Evolutionary conservation across 2,888 invertebrate species (phyloP), one percentile per base, ranked within the genome.

Genomic region (Andricus curvator): DNA sequence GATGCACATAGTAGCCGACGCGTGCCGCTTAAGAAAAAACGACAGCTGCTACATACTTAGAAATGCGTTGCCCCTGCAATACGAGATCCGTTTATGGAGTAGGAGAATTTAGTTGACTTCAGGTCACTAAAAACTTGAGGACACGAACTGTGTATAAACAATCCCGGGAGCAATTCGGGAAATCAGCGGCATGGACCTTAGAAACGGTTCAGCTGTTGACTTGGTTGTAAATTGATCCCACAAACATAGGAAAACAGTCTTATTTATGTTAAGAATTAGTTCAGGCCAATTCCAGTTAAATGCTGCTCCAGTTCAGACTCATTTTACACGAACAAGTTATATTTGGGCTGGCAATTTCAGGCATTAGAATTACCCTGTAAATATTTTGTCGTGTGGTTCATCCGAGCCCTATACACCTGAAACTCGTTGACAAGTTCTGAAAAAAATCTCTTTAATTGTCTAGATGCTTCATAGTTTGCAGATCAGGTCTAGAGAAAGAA

Each of bases 11-110:
- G 41, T 51, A 65, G 29, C 33, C 80, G 85, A 85, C 88, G 86
- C 88, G 88, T 88, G 88, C 85, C 86, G 81, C 82, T 81, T 80
- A 17, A 79, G 83, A 79, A 67, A 88, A 87, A 88, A 84, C 83
- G 86, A 82, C 88, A 88, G 88, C 86, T 88, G 88, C 84, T 48
- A 15, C 48, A 11, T 48, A 48, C 17, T 48, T 37, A 67, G 51
- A 68, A 81, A 80, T 81, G 51, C 67, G 78, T 80, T 82, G 56
- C 81, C 76, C 79, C 78, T 82, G 84, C 80, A 84, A 84, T 68
- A 64, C 56, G 81, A 84, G 83, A 82, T 66, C 66, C 44, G 76
- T 82, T 76, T 62, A 66, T 80, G 68, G 78, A 77, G 77, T 80
- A 78, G 68, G 33, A 77, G 11, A 64, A 79, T 37, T 51, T 77